Evolutionary conservation across 1,140 invertebrate species (phyloP).

Genomic region (Neelides sp.): DNA sequence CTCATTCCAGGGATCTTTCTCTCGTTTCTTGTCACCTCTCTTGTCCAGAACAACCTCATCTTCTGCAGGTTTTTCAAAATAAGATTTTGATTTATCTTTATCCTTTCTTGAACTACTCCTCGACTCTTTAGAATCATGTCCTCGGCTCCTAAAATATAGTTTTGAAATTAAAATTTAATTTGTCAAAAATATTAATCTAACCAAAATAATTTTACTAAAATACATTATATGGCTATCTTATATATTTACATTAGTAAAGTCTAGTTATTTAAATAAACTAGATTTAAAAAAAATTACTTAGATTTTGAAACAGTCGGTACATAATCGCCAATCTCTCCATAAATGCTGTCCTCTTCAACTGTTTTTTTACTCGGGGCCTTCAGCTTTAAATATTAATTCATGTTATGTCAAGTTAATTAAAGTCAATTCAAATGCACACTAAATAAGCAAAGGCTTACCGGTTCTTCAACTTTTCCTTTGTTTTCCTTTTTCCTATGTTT

Average conservation of each 20-base stretch:
- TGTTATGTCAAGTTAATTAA: no score
- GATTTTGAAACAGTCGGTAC: conserved; percentile 45
- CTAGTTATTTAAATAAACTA: not conserved
- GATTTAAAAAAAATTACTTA: conserved; percentile 25
- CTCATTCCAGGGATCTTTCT: conserved; percentile 26
- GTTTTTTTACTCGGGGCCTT: no score
- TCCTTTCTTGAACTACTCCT: conserved; percentile 17
- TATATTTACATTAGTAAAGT: no score
- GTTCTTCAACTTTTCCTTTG: conserved; percentile 15
- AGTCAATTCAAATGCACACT: no score
- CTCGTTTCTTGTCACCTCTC: conserved; percentile 20
- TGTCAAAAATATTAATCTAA: no score
- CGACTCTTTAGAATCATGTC: not conserved
- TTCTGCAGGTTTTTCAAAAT: conserved; percentile 47
- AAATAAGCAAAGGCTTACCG: no score
- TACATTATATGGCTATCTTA: no score
- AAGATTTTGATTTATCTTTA: no score
- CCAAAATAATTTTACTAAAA: no score
- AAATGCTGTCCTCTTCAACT: conserved; percentile 65
- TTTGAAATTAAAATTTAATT: no score
- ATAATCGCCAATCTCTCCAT: conserved; percentile 89
- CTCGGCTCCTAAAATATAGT: not conserved
- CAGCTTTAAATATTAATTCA: no score
- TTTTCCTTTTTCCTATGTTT: conserved; percentile 45
- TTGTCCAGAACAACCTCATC: conserved; percentile 25